Conservation (phyloP, 92 coral and sea anemone species). For the Palythoa heliodiscus region DNA sequence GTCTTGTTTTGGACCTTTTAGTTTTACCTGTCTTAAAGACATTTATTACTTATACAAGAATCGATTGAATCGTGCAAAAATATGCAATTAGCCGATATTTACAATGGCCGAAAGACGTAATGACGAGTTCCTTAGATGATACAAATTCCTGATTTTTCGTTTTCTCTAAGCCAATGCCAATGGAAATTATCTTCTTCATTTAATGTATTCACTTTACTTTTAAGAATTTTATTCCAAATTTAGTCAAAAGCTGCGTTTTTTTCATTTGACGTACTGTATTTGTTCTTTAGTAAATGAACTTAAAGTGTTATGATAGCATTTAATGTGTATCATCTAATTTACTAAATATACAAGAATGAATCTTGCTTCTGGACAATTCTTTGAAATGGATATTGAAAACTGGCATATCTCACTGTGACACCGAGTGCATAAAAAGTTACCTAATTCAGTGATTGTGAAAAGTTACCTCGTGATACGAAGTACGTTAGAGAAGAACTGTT, state of each 20-base stretch:
- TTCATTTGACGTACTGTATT: neutral
- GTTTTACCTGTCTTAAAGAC: neutral
- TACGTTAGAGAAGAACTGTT: neutral
- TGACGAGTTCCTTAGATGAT: conserved; percentile 12
- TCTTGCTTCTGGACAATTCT: conserved; percentile 18
- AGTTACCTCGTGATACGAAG: neutral
- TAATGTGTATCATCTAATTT: neutral
- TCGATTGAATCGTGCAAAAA: neutral
- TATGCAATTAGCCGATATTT: neutral
- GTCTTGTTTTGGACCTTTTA: neutral
- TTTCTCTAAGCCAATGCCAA: neutral
- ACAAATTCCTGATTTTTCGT: conserved; percentile 10
- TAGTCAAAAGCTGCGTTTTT: neutral
- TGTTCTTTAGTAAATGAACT: neutral
- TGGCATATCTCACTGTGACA: neutral
- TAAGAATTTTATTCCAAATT: neutral
- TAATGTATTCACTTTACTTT: neutral
- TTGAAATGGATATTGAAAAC: neutral
- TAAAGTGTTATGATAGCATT: neutral
- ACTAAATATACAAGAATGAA: neutral
- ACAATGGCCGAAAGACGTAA: neutral
- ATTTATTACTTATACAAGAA: neutral
- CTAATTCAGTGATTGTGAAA: too few species aligned
- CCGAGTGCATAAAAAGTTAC: neutral
- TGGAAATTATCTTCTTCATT: neutral